Evolutionary conservation across 2,113 vertebrate species (phyloP).

Genomic region (Eonycteris spelaea): DNA sequence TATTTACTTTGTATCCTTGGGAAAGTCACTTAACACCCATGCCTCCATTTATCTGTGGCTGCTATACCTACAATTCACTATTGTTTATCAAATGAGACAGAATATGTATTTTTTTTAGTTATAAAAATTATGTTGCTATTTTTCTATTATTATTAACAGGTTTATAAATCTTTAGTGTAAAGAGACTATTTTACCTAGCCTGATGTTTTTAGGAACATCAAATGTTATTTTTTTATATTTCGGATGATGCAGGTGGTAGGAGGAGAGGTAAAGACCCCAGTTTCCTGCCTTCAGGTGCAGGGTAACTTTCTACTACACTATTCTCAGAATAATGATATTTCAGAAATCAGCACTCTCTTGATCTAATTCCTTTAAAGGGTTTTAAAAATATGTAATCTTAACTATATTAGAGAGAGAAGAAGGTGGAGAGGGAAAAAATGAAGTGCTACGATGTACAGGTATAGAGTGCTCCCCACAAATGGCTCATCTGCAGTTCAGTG

Average conservation of each 20-base stretch:
- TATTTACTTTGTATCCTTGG: constrained; percentile 18
- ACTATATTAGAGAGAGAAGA: neutral
- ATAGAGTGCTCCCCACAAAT: neutral
- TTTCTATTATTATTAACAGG: neutral
- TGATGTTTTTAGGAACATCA: neutral
- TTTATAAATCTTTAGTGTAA: neutral
- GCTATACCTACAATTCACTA: neutral
- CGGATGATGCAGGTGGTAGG: neutral
- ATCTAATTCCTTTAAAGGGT: neutral
- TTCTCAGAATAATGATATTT: neutral
- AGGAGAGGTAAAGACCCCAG: neutral
- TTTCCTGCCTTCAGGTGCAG: neutral
- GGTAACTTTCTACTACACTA: neutral
- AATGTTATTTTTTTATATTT: neutral
- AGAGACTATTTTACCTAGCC: neutral
- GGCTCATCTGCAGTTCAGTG: neutral
- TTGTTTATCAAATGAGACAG: neutral
- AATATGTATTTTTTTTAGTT: neutral
- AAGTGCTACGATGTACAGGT: neutral
- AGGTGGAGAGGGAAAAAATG: neutral
- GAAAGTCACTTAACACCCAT: neutral
- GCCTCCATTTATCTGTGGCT: neutral
- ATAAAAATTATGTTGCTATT: neutral
- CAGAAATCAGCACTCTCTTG: neutral
- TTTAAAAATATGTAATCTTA: neutral